These are phyloP conservation scores for Epinephelus fuscoguttatus DNA, from an alignment of 2,113 vertebrate species.

Conservation along the genomic window DNA sequence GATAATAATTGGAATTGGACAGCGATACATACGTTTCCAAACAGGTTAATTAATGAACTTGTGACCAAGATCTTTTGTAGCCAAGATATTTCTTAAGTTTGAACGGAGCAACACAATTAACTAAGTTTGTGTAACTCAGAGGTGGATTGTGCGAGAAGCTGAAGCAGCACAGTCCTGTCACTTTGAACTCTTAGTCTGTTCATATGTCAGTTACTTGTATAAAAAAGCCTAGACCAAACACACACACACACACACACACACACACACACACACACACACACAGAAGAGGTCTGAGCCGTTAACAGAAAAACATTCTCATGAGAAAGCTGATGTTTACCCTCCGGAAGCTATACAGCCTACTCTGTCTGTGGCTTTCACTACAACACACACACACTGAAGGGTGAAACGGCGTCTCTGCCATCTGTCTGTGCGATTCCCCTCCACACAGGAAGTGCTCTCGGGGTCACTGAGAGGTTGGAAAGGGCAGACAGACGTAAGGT, in stretches of 20 bases:
- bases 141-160: too few species aligned
- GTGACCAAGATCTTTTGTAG: not conserved
- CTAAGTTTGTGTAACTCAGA: too few species aligned
- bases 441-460: conserved; percentile 59
- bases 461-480: conserved; percentile 15
- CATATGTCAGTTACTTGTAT: not conserved
- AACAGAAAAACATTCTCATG: conserved; percentile 52
- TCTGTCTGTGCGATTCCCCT: conserved; percentile 25
- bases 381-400: conserved; percentile 12
- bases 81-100: not conserved
- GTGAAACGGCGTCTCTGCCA: not conserved
- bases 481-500: conserved; percentile 32
- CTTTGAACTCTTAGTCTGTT: too few species aligned
- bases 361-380: conserved; percentile 55
- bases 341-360: conserved; percentile 37
- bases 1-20: too few species aligned
- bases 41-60: not conserved
- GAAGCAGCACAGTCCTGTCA: too few species aligned
- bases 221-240: not conserved
- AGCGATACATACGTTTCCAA: not conserved
- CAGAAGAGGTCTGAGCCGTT: conserved; percentile 5
- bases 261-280: conserved; percentile 12
- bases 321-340: conserved; percentile 63
- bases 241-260: not conserved
- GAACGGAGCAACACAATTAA: not conserved